These are phyloP conservation scores for Diplazon laetatorius DNA, from an alignment of 2,888 invertebrate species.

Conservation along the genomic window DNA sequence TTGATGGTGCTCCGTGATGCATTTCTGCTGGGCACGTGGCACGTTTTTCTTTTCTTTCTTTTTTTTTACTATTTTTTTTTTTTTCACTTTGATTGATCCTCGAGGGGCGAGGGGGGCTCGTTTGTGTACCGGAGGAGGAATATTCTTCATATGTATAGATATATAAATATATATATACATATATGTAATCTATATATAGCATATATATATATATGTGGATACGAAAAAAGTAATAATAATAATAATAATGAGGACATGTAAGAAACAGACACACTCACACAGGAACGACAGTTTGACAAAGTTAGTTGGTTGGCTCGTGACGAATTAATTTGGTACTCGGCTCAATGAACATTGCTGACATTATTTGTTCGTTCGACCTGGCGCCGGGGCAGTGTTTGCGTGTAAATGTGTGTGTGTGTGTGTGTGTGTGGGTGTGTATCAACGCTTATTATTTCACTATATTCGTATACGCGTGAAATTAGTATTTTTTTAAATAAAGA, in stretches of 20 bases:
- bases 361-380: slow-evolving; percentile 57
- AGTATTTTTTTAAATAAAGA: slow-evolving; percentile 56
- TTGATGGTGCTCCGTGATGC: slow-evolving; percentile 60
- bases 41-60: too few relatives aligned
- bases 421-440: too few relatives aligned
- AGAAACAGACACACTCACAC: slow-evolving; percentile 67
- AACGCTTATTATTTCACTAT: slow-evolving; percentile 52
- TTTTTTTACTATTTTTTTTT: too few relatives aligned
- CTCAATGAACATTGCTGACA: slow-evolving; percentile 31
- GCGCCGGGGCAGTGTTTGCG: slow-evolving; percentile 48
- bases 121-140: slow-evolving; percentile 44
- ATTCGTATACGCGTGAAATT: slow-evolving; percentile 65
- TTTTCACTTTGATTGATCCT: slow-evolving; percentile 56
- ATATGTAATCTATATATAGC: slow-evolving; percentile 71
- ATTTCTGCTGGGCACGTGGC: slow-evolving; percentile 56
- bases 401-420: too few relatives aligned
- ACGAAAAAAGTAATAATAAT: too few relatives aligned
- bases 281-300: slow-evolving; percentile 61
- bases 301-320: slow-evolving; percentile 38
- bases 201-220: slow-evolving; percentile 67
- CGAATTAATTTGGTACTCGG: slow-evolving; percentile 55
- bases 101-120: slow-evolving; percentile 29
- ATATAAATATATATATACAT: slow-evolving; percentile 66
- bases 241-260: slow-evolving; percentile 54
- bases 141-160: slow-evolving; percentile 71